Conservation (phyloP, 2,888 invertebrate species). For the Cosmopolites sordidus region DNA sequence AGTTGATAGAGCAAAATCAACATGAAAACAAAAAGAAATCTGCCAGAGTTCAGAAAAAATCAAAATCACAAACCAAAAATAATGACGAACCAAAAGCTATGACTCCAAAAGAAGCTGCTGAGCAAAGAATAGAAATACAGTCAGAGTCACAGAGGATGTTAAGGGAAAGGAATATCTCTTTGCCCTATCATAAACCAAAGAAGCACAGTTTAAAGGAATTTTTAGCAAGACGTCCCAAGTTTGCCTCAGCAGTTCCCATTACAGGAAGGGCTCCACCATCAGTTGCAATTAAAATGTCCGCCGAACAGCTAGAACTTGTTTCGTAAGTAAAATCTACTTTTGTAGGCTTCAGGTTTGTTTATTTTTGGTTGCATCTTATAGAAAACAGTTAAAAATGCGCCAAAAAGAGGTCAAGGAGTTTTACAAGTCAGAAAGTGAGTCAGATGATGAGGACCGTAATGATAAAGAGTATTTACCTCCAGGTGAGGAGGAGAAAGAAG, state of each 20-base stretch:
- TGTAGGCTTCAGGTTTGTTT: not conserved
- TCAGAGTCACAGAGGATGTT: constrained; percentile 80
- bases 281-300: constrained; percentile 62
- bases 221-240: constrained; percentile 53
- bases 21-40: constrained; percentile 24
- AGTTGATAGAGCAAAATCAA: constrained; percentile 21
- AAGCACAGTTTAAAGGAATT: constrained; percentile 77
- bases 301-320: constrained; percentile 60
- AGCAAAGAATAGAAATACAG: constrained; percentile 70
- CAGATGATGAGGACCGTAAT: constrained; percentile 42
- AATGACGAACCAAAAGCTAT: constrained; percentile 48
- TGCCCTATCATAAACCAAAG: constrained; percentile 86
- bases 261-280: constrained; percentile 45
- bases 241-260: constrained; percentile 44
- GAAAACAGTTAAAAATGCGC: constrained; percentile 64
- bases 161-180: constrained; percentile 67
- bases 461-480: constrained; percentile 30
- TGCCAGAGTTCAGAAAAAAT: constrained; percentile 8
- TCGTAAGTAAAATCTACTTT: constrained; percentile 52
- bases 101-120: constrained; percentile 63
- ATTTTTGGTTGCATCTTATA: constrained; percentile 38
- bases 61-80: constrained; percentile 12
- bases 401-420: constrained; percentile 71
- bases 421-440: constrained; percentile 69
- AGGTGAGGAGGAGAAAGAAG: constrained; percentile 13